Conservation (phyloP, 2,888 invertebrate species). For the Amphipoea oculea region DNA sequence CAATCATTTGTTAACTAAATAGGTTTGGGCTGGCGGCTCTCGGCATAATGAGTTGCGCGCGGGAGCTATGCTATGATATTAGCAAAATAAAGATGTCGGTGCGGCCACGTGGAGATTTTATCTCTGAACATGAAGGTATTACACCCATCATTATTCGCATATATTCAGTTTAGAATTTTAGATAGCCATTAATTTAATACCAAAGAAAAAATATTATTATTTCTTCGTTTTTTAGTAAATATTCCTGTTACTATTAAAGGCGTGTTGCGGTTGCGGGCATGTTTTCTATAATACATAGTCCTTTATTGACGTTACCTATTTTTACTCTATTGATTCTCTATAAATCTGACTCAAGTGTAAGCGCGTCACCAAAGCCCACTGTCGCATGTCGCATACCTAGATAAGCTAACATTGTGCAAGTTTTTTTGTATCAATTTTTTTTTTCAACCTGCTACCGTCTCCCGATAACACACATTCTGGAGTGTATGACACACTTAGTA, state of each 20-base stretch:
- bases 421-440: slow-evolving; percentile 52
- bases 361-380: slow-evolving; percentile 28
- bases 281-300: background rate
- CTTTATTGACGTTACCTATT: slow-evolving; percentile 17
- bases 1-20: slow-evolving; percentile 69
- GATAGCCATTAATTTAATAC: background rate
- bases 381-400: slow-evolving; percentile 57
- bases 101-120: slow-evolving; percentile 30
- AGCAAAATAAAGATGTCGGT: slow-evolving; percentile 36
- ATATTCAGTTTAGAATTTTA: background rate
- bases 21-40: slow-evolving; percentile 36
- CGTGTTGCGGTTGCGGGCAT: background rate
- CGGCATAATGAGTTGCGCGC: slow-evolving; percentile 35
- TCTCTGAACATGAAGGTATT: background rate
- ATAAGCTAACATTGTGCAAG: slow-evolving; percentile 60
- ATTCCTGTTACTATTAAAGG: background rate
- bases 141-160: background rate
- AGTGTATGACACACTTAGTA: slow-evolving; percentile 80
- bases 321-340: slow-evolving; percentile 37
- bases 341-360: slow-evolving; percentile 46
- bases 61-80: slow-evolving; percentile 24
- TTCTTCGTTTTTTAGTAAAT: background rate
- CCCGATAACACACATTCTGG: slow-evolving; percentile 70
- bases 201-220: background rate
- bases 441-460: slow-evolving; percentile 73